Conservation (phyloP, 1,140 invertebrate species). For the Diachasmimorpha longicaudata region DNA sequence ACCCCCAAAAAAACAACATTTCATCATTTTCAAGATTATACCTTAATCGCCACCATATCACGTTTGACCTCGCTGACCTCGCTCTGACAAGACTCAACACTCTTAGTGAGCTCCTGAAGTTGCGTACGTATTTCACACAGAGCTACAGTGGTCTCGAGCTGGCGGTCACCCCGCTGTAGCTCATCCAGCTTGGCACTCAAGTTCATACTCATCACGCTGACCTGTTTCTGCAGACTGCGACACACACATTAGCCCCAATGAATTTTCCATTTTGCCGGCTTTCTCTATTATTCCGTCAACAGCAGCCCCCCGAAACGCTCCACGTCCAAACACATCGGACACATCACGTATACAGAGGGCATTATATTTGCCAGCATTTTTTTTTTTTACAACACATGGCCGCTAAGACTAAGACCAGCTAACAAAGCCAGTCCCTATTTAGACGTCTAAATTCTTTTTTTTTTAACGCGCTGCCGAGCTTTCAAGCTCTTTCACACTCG, state of each 20-base stretch:
- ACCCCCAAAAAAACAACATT: background rate
- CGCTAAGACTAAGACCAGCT: constrained; percentile 22
- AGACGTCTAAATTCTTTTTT: constrained; percentile 18
- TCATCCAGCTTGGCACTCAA: constrained; percentile 89
- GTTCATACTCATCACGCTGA: constrained; percentile 95
- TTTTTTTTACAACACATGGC: constrained; percentile 29
- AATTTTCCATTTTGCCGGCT: background rate
- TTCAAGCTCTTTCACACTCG: constrained; percentile 8
- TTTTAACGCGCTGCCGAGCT: background rate
- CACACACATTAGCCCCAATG: constrained; percentile 36
- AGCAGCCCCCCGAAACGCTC: background rate
- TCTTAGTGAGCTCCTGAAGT: constrained; percentile 90
- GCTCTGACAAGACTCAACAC: constrained; percentile 90
- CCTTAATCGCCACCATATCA: constrained; percentile 91
- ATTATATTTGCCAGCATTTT: constrained; percentile 9
- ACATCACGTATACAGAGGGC: background rate
- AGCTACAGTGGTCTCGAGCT: constrained; percentile 87
- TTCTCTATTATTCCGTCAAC: background rate
- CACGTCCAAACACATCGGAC: constrained; percentile 11
- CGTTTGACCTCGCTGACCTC: constrained; percentile 91
- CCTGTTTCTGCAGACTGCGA: constrained; percentile 90
- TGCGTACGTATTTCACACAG: constrained; percentile 89
- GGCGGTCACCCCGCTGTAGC: constrained; percentile 83
- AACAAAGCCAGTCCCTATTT: constrained; percentile 13
- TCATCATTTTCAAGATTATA: constrained; percentile 32